A percentile compares a stretch with the other conserved stretches of the same genome.
Evolutionary conservation across 2,797 vertebrate genomes (phyloP).

Genomic region (Coilia nasus): DNA sequence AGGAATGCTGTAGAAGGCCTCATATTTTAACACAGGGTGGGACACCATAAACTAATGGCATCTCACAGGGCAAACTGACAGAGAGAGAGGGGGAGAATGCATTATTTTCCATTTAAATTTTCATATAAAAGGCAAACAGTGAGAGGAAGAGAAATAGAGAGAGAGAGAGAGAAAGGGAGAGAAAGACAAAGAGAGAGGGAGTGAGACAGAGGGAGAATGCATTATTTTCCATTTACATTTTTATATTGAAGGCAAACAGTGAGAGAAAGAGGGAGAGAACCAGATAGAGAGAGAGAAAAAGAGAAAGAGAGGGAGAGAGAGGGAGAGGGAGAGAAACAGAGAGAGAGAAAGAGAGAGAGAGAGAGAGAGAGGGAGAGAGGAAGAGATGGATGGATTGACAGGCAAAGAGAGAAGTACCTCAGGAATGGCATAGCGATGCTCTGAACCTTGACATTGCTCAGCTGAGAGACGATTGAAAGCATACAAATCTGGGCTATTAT

Average conservation of each 20-base stretch:
- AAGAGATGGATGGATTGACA: not conserved
- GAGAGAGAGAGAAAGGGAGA: too few relatives aligned
- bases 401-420: too few relatives aligned
- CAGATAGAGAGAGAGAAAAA: too few relatives aligned
- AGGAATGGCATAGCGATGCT: too few relatives aligned
- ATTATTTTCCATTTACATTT: not conserved
- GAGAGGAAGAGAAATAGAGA: too few relatives aligned
- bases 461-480: not conserved
- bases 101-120: not conserved
- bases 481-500: not conserved
- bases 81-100: not conserved
- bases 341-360: not conserved
- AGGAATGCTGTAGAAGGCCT: not conserved
- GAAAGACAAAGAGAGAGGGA: not conserved
- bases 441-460: not conserved
- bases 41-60: not conserved
- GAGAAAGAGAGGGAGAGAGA: not conserved
- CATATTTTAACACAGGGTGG: not conserved
- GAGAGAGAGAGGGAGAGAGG: not conserved
- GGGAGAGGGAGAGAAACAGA: not conserved
- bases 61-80: not conserved
- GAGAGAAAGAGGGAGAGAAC: too few relatives aligned
- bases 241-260: not conserved
- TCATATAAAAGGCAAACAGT: not conserved
- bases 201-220: not conserved